phyloP scores from a whole-genome alignment of 2,113 vertebrate genomes.

The Donacobius atricapilla region DNA sequence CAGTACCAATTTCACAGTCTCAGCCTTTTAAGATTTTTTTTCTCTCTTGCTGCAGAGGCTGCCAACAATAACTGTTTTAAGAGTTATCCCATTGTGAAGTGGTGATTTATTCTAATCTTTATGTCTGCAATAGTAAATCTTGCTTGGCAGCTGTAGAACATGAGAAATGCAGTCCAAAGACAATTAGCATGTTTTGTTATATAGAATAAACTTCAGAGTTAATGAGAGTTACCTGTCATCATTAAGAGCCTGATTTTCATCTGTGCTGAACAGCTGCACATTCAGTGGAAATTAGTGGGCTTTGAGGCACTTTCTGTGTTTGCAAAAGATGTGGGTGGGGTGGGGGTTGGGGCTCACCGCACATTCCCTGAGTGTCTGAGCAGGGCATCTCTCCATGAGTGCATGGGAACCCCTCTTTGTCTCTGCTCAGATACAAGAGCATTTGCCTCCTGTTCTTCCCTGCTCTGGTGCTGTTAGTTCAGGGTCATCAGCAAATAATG shows the following conservation, averaged over 20 bases:
- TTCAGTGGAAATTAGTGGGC: not conserved
- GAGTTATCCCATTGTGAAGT: not conserved
- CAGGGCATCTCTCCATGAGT: not conserved
- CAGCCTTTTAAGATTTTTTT: not conserved
- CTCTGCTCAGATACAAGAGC: not conserved
- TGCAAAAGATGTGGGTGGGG: not conserved
- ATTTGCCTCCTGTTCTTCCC: not conserved
- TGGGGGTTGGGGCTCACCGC: not conserved
- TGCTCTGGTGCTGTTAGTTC: not conserved
- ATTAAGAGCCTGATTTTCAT: not conserved
- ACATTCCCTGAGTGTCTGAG: accelerated
- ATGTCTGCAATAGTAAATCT: not conserved
- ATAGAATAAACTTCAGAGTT: not conserved
- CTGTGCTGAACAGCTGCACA: not conserved
- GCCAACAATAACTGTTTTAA: not conserved
- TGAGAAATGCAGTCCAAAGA: not conserved
- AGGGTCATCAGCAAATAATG: not conserved
- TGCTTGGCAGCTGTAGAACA: not conserved
- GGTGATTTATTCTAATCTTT: not conserved
- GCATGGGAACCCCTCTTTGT: not conserved
- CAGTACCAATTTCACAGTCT: not conserved
- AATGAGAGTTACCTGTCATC: not conserved
- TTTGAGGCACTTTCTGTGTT: not conserved
- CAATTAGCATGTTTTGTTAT: not conserved
- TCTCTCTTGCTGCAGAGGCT: not conserved